These are phyloP conservation scores for Cydia amplana DNA, from an alignment of 1,140 invertebrate genomes.

Conservation along the genomic window DNA sequence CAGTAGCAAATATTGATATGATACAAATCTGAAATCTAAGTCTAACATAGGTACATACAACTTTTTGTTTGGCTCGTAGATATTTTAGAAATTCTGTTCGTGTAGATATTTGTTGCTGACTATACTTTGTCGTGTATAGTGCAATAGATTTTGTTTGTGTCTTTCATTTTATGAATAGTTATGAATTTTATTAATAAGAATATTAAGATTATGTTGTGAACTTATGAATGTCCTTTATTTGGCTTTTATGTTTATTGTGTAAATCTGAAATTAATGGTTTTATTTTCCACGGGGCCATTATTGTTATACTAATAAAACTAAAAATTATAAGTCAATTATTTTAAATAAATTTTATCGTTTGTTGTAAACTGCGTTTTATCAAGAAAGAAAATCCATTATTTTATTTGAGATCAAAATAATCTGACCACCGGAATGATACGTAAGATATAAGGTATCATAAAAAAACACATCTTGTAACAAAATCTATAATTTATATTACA, in stretches of 20 bases:
- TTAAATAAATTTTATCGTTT: slow-evolving; percentile 41
- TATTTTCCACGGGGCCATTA: slow-evolving; percentile 40
- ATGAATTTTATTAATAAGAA: slow-evolving; percentile 2
- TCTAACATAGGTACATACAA: too few species aligned
- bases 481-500: too few species aligned
- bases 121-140: neutral
- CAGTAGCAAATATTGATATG: too few species aligned
- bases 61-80: too few species aligned
- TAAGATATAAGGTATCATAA: too few species aligned
- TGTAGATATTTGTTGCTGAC: neutral
- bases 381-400: neutral
- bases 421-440: too few species aligned
- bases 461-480: too few species aligned
- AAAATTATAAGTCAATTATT: slow-evolving; percentile 48
- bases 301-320: slow-evolving; percentile 41
- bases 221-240: slow-evolving; percentile 5
- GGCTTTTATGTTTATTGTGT: neutral
- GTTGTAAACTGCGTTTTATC: slow-evolving; percentile 48
- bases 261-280: slow-evolving; percentile 29
- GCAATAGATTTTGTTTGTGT: slow-evolving; percentile 14
- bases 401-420: neutral
- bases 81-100: too few species aligned
- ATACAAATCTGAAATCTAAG: too few species aligned
- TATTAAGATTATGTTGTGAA: slow-evolving; percentile 23
- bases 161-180: slow-evolving; percentile 8